A percentile compares a stretch with the other conserved stretches of the same genome.
These are phyloP conservation scores for Phytoseiulus persimilis DNA, from an alignment of 2,888 invertebrate genomes.

Conservation along the genomic window DNA sequence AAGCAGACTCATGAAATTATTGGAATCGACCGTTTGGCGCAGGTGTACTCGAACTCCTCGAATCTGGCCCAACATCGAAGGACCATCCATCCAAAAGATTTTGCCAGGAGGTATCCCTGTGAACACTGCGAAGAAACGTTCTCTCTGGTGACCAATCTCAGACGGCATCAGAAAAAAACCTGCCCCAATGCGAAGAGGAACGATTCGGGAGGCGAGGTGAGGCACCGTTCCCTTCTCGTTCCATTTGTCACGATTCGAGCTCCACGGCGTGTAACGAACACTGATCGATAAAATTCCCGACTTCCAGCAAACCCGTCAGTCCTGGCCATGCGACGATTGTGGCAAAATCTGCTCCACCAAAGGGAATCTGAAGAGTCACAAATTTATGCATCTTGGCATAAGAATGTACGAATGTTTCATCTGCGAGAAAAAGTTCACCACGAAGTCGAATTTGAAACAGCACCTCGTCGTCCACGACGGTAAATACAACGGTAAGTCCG, in stretches of 20 bases:
- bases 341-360: conserved; percentile 25
- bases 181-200: conserved; percentile 14
- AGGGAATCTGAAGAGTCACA: conserved; percentile 32
- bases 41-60: conserved; percentile 32
- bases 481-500: conserved; percentile 16
- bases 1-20: neutral
- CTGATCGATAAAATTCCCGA: no score
- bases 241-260: no score
- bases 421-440: conserved; percentile 26
- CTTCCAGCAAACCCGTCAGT: neutral
- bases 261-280: no score
- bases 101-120: neutral
- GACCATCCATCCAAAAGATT: conserved; percentile 30
- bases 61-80: conserved; percentile 14
- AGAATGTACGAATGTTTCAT: conserved; percentile 31
- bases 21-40: neutral
- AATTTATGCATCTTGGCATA: conserved; percentile 27
- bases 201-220: conserved; percentile 12
- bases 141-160: conserved; percentile 26
- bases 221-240: no score
- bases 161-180: conserved; percentile 21
- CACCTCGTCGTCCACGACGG: conserved; percentile 32
- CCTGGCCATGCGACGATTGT: conserved; percentile 28
- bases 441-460: conserved; percentile 26
- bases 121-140: conserved; percentile 18